These are phyloP conservation scores for Lepus townsendii DNA, from an alignment of 2,797 vertebrate species.

Conservation along the genomic window DNA sequence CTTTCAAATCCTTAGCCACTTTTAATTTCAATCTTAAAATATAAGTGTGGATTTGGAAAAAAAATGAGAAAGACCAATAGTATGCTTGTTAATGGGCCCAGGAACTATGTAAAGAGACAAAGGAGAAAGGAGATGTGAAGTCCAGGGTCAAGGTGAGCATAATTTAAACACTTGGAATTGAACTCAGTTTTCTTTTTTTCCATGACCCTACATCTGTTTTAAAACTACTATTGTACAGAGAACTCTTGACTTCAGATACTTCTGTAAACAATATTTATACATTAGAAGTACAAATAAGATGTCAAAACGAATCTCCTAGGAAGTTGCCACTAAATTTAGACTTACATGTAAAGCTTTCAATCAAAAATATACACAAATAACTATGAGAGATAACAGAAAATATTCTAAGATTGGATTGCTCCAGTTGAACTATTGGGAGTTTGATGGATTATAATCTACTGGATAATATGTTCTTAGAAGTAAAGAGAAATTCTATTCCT, in stretches of 20 bases:
- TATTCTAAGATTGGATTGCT: background rate
- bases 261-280: conserved; percentile 64
- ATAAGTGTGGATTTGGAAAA: background rate
- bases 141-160: conserved; percentile 43
- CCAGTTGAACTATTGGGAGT: background rate
- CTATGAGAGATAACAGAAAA: conserved; percentile 22
- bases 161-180: conserved; percentile 64
- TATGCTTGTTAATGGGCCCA: conserved; percentile 5
- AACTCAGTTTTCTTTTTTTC: conserved; percentile 56
- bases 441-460: conserved; percentile 10
- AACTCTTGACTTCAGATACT: conserved; percentile 62
- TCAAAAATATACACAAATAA: conserved; percentile 61
- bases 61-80: background rate
- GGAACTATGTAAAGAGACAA: conserved; percentile 9
- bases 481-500: conserved; percentile 36
- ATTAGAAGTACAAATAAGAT: conserved; percentile 54
- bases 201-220: conserved; percentile 38
- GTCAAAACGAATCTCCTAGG: conserved; percentile 67
- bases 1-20: conserved; percentile 9
- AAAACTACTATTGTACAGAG: conserved; percentile 66
- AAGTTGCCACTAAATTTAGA: conserved; percentile 58
- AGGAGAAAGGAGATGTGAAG: background rate
- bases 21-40: conserved; percentile 40
- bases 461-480: conserved; percentile 55
- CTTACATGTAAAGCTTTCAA: conserved; percentile 53